Base-by-base conservation (phyloP, 2,888 invertebrate species). In the Rhynchonema sp. region DNA sequence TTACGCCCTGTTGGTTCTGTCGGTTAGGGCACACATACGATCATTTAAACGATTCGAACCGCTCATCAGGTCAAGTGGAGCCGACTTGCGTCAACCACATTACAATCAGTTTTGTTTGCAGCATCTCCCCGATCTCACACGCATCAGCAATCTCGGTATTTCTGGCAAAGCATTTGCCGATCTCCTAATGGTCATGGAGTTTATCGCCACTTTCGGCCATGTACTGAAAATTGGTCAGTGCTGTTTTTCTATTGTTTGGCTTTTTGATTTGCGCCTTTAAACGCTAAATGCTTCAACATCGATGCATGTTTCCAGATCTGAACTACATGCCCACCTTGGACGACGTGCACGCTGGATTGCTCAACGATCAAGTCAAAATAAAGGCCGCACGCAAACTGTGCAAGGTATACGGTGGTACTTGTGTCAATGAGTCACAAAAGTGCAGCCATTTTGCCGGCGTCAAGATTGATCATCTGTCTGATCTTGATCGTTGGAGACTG, bases 131-230 rank as follows among this genome's bases (percentile, higher is more conserved):
- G 74, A 73, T 2, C 77, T 86, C 59, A 82, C 83, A 60, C 79
- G 90, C 65, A 82, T 94, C 66, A 82, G 84, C 0, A 86, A 86
- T 1, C 78, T 87, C 60, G 82, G 83, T 70, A 77, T 96, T 58
- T 80, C 86, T 1, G 90, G 89, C 0, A 83, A 86, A 71, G 90
- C 91, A 0, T 87, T 91, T 78, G 85, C 87, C 0, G 87, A 94
- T 75, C 79, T 86, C 54, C 78, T 96, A 27, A 92, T 94, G 84
- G 85, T 89, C n/a, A 86, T 86, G 71, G 94, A 96, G 78, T 96
- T 96, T 74, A 79, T 94, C 65, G 86, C 91, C 70, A 94, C 91
- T 77, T 96, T 96, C 72, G 89, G 88, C 9, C 87, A 88, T 75
- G 88, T 89, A 0, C 79, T 96, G 1, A 91, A 90, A 59, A 89